phyloP scores from a whole-genome alignment of 2,113 vertebrate species.

The Dipodomys stephensi region DNA sequence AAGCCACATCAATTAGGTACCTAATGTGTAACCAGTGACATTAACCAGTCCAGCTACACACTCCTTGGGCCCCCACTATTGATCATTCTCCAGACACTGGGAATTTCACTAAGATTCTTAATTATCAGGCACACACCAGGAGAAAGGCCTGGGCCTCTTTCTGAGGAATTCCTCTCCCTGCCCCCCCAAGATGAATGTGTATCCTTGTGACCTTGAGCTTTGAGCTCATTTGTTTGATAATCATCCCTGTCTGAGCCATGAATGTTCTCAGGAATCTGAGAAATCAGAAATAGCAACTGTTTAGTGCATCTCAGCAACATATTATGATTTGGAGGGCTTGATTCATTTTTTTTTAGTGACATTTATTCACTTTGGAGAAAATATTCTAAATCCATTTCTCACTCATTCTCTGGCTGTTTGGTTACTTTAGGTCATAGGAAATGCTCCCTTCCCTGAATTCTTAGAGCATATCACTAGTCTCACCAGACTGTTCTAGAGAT shows the following conservation, averaged over 20 bases:
- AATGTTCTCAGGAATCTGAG: conserved; percentile 49
- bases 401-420: not conserved
- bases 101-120: conserved; percentile 64
- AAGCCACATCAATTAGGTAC: conserved; percentile 76
- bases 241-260: conserved; percentile 25
- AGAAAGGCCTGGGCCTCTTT: not conserved
- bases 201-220: conserved; percentile 67
- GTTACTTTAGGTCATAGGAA: not conserved
- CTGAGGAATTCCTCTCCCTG: conserved; percentile 24
- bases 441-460: not conserved
- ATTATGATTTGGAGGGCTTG: conserved; percentile 43
- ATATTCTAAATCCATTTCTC: conserved; percentile 16
- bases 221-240: conserved; percentile 62
- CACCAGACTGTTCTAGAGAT: not conserved
- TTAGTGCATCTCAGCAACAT: not conserved
- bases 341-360: not conserved
- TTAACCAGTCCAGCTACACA: conserved; percentile 47
- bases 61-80: conserved; percentile 50
- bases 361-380: conserved; percentile 55
- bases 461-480: not conserved
- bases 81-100: conserved; percentile 62
- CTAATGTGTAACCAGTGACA: conserved; percentile 75
- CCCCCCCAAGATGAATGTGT: not conserved
- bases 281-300: conserved; percentile 49
- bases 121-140: conserved; percentile 20